Percentiles rank a stretch among this genome's conserved stretches.
Evolutionary conservation across 2,797 vertebrate genomes (phyloP).

Genomic region (Lepilemur septentrionalis): DNA sequence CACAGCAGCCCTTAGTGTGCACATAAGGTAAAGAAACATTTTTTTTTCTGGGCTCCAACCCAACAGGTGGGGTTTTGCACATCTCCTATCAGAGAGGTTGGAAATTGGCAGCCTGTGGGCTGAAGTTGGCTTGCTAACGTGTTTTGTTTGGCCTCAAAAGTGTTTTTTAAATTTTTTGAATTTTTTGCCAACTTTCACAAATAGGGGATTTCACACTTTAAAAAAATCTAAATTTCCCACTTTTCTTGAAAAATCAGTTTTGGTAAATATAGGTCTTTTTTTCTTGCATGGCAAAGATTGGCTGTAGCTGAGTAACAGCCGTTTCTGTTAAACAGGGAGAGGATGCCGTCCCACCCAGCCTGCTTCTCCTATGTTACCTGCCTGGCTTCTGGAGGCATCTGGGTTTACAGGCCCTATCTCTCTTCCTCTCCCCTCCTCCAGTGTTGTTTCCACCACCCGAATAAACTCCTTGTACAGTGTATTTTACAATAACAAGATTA

Average conservation of each 20-base stretch:
- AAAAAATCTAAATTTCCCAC: background rate
- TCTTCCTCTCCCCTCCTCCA: background rate
- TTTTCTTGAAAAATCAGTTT: slow-evolving; percentile 38
- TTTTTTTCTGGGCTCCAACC: background rate
- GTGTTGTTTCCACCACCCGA: background rate
- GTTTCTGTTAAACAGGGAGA: background rate
- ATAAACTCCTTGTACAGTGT: background rate
- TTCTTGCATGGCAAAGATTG: background rate
- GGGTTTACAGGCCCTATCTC: background rate
- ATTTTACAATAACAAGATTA: background rate
- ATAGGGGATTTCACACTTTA: slow-evolving; percentile 38
- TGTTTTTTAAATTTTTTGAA: background rate
- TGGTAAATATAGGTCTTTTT: background rate
- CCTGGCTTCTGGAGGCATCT: background rate
- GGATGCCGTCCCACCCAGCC: background rate
- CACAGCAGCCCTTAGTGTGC: background rate
- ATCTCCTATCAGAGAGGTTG: background rate
- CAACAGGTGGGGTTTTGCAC: background rate
- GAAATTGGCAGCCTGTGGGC: background rate
- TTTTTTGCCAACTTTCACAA: slow-evolving; percentile 8
- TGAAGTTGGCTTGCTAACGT: background rate
- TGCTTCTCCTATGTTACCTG: background rate
- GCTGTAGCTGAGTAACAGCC: background rate
- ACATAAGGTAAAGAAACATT: background rate
- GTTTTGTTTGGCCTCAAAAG: background rate